These are phyloP conservation scores for Daktulosphaira vitifoliae DNA, from an alignment of 1,140 invertebrate genomes.

Conservation along the genomic window DNA sequence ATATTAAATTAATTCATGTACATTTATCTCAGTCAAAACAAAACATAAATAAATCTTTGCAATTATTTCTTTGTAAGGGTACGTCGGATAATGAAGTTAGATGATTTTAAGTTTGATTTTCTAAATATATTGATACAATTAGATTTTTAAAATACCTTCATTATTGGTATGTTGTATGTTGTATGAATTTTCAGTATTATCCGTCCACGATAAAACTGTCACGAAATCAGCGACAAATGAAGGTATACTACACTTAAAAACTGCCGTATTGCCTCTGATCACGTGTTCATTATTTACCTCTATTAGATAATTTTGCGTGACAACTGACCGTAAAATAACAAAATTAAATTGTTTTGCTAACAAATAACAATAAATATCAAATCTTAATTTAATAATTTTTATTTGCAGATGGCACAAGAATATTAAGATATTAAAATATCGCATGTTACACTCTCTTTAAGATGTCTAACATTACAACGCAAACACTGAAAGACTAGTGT, in stretches of 20 bases:
- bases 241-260: conserved; percentile 86
- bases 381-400: neutral
- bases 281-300: conserved; percentile 66
- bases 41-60: too few species aligned
- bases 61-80: too few species aligned
- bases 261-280: conserved; percentile 85
- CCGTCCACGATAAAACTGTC: conserved; percentile 77
- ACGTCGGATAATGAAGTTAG: neutral
- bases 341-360: neutral
- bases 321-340: conserved; percentile 27
- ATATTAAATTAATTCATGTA: too few species aligned
- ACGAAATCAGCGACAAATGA: conserved; percentile 88
- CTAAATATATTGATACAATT: neutral
- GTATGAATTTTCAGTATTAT: conserved; percentile 58
- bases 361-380: neutral
- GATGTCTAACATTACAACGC: too few species aligned
- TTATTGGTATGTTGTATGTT: neutral
- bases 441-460: neutral
- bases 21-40: too few species aligned
- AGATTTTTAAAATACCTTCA: conserved; percentile 2
- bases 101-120: neutral
- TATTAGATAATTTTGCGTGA: conserved; percentile 34
- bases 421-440: conserved; percentile 23
- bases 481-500: too few species aligned
- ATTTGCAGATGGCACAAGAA: neutral